Base-by-base conservation (phyloP, 2,113 vertebrate genomes). In the Symphodus melops region DNA sequence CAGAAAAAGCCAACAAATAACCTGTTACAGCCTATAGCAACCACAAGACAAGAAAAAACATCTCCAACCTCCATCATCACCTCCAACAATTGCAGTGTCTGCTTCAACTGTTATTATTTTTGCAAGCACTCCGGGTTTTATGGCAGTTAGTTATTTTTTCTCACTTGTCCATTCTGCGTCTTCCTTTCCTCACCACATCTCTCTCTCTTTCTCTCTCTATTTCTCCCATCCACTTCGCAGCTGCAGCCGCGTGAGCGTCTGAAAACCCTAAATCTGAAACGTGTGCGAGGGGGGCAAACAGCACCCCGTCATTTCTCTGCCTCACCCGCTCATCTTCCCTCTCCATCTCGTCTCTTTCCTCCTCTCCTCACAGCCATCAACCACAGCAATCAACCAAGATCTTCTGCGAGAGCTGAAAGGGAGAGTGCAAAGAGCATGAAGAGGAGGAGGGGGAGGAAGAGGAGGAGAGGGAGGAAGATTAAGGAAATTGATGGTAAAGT, bases 341-440 rank as follows among this genome's bases (percentile, higher is more conserved):
- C 84, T 82, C 85, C 75, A 82, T 85, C 78, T 79, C 56, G 37
- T 65, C 75, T 72, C 68, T 78, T 87, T 57, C 78, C 89, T 62
- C 65, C 83, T 64, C 60, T 75, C 70, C 74, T 54, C 70, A 2
- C 81, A 68, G 80, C 78, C 82, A 67, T 87, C 86, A 82, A 74
- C 82, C 73, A 52, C 86, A 65, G 84, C 89, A 92, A 89, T 90
- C 89, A 86, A 37, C 41, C 63, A 8, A 73, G 72, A 75, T 83
- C 85, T 84, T 77, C 70, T 16, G 46, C 0, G 39, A 62, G 73
- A 67, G 83, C 68, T 10, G 77, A 44, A 74, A 49, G 73, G 67
- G 77, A 46, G 65, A 73, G 37, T 17, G 70, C 60, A 61, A 57
- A 62, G 61, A 63, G 74, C 72, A 39, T 54, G 76, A 60, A 68